Evolutionary conservation across 2,113 vertebrate species (phyloP).

Genomic region (Rattus rattus): DNA sequence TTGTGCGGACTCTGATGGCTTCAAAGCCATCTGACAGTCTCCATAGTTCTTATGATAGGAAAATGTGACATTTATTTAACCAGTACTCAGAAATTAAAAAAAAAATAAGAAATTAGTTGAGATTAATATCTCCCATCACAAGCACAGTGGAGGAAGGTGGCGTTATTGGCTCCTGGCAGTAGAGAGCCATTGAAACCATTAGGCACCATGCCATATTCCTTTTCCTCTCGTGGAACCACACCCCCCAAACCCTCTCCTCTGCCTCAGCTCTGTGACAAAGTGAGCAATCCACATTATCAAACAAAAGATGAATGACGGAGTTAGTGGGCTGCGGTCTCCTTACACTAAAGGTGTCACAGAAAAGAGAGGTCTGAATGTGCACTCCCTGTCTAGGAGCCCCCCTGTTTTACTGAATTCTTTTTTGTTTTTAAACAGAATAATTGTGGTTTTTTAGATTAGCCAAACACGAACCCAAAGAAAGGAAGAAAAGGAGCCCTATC

Average conservation of each 20-base stretch:
- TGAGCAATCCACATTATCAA: neutral
- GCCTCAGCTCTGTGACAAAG: neutral
- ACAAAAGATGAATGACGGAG: neutral
- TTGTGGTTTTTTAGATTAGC: constrained; percentile 1
- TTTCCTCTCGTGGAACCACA: neutral
- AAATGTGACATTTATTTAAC: neutral
- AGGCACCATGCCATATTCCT: constrained; percentile 59
- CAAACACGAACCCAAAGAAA: neutral
- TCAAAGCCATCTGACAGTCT: neutral
- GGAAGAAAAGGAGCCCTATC: neutral
- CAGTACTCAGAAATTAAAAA: constrained; percentile 42
- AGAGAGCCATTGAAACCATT: constrained; percentile 52
- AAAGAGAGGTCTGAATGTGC: neutral
- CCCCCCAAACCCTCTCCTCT: neutral
- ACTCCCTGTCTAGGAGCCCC: neutral
- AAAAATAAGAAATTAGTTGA: constrained; percentile 68
- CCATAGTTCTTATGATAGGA: neutral
- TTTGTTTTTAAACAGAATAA: constrained; percentile 24
- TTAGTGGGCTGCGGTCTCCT: neutral
- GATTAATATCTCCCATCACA: constrained; percentile 65
- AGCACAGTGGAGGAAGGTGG: constrained; percentile 54
- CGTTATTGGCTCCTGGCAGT: neutral
- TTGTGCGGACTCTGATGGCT: neutral
- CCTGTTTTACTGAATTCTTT: neutral
- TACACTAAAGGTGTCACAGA: neutral